Conservation (phyloP, 2,797 vertebrate species). For the Gallirallus australis region DNA sequence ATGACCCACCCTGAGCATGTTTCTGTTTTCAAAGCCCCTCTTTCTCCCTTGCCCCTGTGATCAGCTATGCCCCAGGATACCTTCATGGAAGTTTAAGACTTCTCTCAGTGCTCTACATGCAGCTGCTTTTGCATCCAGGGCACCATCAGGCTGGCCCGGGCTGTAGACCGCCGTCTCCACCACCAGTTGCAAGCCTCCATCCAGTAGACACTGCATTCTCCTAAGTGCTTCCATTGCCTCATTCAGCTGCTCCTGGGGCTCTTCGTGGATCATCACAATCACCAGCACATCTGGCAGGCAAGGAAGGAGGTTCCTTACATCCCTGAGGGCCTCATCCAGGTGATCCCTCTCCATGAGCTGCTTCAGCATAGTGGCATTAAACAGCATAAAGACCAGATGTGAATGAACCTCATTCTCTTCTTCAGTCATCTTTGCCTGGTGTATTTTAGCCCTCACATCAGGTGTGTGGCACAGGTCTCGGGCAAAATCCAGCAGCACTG, state of each 20-base stretch:
- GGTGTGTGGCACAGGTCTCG: not conserved
- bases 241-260: not conserved
- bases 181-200: slow-evolving; percentile 9
- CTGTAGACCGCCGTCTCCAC: slow-evolving; percentile 63
- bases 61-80: not conserved
- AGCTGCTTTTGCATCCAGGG: slow-evolving; percentile 48
- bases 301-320: not conserved
- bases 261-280: not conserved
- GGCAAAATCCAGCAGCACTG: not conserved
- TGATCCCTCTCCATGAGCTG: not conserved
- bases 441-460: not conserved
- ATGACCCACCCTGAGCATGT: too few relatives aligned
- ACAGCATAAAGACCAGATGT: slow-evolving; percentile 40
- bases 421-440: not conserved
- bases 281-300: not conserved
- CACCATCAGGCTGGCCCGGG: slow-evolving; percentile 44
- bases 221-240: not conserved
- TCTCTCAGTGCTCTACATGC: not conserved
- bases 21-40: not conserved
- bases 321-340: not conserved
- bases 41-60: not conserved
- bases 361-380: not conserved
- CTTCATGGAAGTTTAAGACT: slow-evolving; percentile 31
- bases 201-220: slow-evolving; percentile 40
- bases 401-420: not conserved